Percentiles rank a stretch among this genome's conserved stretches.
Conservation (phyloP, 2,113 vertebrate genomes). For the Mobula hypostoma region DNA sequence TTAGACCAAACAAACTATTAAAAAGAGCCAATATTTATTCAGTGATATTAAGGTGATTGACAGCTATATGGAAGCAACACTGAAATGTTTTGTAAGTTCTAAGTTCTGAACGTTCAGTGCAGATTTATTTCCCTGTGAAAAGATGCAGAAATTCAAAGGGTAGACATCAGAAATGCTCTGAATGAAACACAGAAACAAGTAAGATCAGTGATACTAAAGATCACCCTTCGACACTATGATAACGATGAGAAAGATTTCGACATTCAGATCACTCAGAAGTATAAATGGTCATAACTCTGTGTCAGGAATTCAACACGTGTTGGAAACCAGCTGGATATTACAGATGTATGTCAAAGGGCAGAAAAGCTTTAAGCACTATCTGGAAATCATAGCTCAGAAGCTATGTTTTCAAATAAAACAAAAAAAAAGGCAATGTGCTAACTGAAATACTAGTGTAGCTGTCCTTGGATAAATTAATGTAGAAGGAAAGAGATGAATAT, state of each 20-base stretch:
- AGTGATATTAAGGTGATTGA: not conserved
- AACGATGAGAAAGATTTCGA: not conserved
- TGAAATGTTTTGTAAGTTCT: not conserved
- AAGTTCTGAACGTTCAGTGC: not conserved
- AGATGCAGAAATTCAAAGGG: not conserved
- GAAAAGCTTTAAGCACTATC: not conserved
- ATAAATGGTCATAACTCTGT: not conserved
- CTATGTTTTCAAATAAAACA: not conserved
- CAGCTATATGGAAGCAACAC: not conserved
- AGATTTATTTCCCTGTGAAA: not conserved
- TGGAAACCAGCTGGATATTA: not conserved
- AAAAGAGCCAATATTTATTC: not conserved
- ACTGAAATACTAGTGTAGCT: not conserved
- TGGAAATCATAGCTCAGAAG: not conserved
- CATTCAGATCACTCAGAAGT: not conserved
- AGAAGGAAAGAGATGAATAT: not conserved
- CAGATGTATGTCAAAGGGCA: not conserved
- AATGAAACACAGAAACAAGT: not conserved
- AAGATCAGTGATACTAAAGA: not conserved
- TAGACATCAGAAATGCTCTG: not conserved
- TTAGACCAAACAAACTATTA: too few species aligned
- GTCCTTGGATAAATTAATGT: not conserved
- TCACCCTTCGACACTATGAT: not conserved
- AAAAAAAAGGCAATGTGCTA: not conserved
- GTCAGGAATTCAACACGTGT: not conserved